Conservation (phyloP, 1,140 invertebrate species). For the Acromyrmex heyeri region DNA sequence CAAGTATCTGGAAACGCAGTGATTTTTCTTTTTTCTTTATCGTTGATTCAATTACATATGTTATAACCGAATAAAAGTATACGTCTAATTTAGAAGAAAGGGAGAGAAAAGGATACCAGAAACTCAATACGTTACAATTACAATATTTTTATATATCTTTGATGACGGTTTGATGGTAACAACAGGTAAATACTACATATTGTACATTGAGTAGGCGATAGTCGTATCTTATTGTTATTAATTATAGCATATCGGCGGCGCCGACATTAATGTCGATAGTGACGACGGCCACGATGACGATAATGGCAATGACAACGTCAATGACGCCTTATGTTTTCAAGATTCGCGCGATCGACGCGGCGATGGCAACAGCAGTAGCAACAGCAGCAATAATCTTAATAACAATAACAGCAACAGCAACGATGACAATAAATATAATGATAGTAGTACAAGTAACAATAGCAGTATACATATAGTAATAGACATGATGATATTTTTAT, state of each 20-base stretch:
- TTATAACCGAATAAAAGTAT: too few relatives aligned
- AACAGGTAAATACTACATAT: slow-evolving; percentile 88
- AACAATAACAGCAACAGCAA: slow-evolving; percentile 76
- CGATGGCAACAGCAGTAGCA: slow-evolving; percentile 71
- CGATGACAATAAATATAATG: slow-evolving; percentile 67
- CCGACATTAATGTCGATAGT: slow-evolving; percentile 53
- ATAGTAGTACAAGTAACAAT: slow-evolving; percentile 58
- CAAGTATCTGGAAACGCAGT: too few relatives aligned
- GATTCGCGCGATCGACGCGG: slow-evolving; percentile 56
- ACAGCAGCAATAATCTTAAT: slow-evolving; percentile 70
- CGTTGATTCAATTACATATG: too few relatives aligned
- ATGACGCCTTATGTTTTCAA: slow-evolving; percentile 49
- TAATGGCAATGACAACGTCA: slow-evolving; percentile 67
- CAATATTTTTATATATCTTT: slow-evolving; percentile 87
- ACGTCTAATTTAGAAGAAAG: not conserved
- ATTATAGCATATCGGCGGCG: slow-evolving; percentile 72
- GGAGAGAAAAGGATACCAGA: slow-evolving; percentile 23
- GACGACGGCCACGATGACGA: slow-evolving; percentile 60
- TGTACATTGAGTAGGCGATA: slow-evolving; percentile 87
- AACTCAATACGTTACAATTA: slow-evolving; percentile 84
- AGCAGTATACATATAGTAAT: slow-evolving; percentile 42
- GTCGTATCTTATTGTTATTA: slow-evolving; percentile 84
- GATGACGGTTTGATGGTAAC: slow-evolving; percentile 87
- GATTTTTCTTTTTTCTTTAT: too few relatives aligned
- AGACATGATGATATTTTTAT: slow-evolving; percentile 29